Conservation (phyloP, 2,797 vertebrate species). For the Mormyrus proboscirostris region DNA sequence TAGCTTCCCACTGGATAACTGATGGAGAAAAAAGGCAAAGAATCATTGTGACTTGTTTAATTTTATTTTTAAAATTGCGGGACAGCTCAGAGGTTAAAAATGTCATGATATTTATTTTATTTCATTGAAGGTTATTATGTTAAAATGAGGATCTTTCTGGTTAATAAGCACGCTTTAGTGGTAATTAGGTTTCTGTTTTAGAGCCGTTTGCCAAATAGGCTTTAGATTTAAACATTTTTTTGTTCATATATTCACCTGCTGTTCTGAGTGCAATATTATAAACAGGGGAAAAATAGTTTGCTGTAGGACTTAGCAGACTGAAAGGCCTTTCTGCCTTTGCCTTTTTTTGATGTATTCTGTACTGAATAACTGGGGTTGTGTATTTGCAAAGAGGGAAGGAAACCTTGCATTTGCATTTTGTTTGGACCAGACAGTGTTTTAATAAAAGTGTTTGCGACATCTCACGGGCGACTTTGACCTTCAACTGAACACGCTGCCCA, state of each 20-base stretch:
- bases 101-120: background rate
- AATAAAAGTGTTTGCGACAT: background rate
- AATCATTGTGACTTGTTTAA: background rate
- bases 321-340: background rate
- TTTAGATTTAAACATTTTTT: background rate
- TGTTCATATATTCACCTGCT: background rate
- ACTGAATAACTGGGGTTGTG: background rate
- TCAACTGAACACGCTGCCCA: background rate
- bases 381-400: background rate
- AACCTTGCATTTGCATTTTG: background rate
- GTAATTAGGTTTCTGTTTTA: background rate
- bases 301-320: background rate
- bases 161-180: background rate
- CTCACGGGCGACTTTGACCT: background rate
- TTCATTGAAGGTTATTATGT: background rate
- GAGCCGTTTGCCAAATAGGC: background rate
- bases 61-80: background rate
- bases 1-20: background rate
- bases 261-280: background rate
- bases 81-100: background rate
- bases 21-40: background rate
- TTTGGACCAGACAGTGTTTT: background rate
- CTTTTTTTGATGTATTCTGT: background rate
- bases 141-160: background rate
- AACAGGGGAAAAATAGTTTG: background rate